Conservation (phyloP, 2,113 vertebrate genomes). For the Micronycteris hirsuta region DNA sequence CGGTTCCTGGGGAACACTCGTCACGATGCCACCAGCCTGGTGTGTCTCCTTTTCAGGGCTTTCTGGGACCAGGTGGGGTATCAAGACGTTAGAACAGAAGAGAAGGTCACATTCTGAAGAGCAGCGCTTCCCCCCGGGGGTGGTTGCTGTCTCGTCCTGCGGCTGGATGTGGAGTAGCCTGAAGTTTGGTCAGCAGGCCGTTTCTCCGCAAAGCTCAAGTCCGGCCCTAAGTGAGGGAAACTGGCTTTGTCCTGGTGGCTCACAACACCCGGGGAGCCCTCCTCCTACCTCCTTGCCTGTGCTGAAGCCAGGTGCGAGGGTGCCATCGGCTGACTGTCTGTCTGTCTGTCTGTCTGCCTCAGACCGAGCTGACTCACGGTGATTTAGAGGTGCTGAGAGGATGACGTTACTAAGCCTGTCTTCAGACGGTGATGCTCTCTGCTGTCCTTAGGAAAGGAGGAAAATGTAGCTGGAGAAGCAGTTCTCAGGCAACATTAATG, state of each 20-base stretch:
- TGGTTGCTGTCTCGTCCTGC: neutral
- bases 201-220: neutral
- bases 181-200: neutral
- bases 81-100: neutral
- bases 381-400: neutral
- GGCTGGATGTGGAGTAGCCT: neutral
- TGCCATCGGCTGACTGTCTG: neutral
- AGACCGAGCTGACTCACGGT: neutral
- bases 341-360: too few species aligned
- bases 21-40: neutral
- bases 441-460: neutral
- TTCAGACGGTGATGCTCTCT: neutral
- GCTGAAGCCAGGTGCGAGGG: neutral
- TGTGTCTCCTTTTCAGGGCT: neutral
- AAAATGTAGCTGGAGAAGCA: neutral
- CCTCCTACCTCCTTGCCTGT: neutral
- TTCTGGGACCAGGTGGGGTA: neutral
- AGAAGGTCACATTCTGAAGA: neutral
- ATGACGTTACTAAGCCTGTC: neutral
- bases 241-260: neutral
- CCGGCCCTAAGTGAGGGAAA: neutral
- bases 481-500: neutral
- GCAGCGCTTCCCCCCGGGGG: neutral
- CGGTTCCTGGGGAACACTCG: neutral
- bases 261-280: neutral